phyloP scores from a whole-genome alignment of 2,797 vertebrate species.

The Nyctibius grandis region DNA sequence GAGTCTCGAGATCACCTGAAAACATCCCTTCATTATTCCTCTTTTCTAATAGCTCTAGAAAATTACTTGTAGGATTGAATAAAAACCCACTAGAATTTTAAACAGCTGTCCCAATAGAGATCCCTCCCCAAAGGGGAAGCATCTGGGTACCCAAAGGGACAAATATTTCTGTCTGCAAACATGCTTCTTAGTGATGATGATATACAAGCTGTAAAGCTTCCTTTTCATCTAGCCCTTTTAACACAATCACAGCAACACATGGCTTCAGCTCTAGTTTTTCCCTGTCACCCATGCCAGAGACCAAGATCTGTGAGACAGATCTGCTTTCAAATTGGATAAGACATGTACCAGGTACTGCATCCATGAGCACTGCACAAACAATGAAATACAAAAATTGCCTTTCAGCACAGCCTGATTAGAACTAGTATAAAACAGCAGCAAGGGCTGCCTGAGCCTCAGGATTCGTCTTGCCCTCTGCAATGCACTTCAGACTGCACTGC shows the following conservation, averaged over 20 bases:
- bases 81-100: not conserved
- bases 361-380: not conserved
- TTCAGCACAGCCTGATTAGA: constrained; percentile 9
- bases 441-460: not conserved
- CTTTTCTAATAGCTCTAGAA: not conserved
- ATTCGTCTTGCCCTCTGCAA: not conserved
- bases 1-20: not conserved
- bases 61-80: not conserved
- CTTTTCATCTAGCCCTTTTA: not conserved
- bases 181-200: not conserved
- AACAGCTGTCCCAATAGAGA: not conserved
- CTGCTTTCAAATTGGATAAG: constrained; percentile 31
- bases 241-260: not conserved
- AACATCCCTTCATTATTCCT: not conserved
- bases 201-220: not conserved
- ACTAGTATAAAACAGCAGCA: not conserved
- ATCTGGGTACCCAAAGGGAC: not conserved
- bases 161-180: not conserved
- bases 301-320: not conserved
- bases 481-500: not conserved
- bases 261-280: not conserved
- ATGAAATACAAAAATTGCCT: constrained; percentile 1
- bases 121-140: not conserved
- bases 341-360: not conserved
- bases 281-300: not conserved